Base-by-base conservation (phyloP, 2,113 vertebrate species). In the Plecturocebus donacophilus region DNA sequence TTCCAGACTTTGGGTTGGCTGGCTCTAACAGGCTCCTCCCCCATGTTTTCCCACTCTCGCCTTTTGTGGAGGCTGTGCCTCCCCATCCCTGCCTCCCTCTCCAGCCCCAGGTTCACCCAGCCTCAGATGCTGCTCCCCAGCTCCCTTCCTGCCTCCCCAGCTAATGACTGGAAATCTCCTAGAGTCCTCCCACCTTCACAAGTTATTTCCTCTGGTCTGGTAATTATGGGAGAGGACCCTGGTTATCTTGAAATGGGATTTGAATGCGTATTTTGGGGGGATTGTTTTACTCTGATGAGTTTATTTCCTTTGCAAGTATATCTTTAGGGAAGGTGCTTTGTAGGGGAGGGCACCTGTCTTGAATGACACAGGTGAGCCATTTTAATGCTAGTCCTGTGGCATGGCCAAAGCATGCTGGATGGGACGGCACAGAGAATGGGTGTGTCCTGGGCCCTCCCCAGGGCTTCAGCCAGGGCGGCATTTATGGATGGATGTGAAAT, bases 31-130 rank as follows among this genome's bases (percentile, higher is more conserved):
- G 16, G 27, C 52, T 38, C 6, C 17, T 77, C 61, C 4, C 35
- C 42, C 2, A 42, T 0, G 5, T 40, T 58, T 79, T 17, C 32
- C 21, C 8, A 1, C 2, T 17, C 14, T 12, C 2, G 0, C 5
- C 27, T 21, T 9, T 45, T 32, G 21, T 6, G 32, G 12, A 58
- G 82, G 14, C n/a, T 11, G 0, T 20, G 27, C 6, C 20, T 21
- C 7, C 56, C 16, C 3, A 4, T 7, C 1, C 5, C 11, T 17
- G 8, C 8, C 1, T 38, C 35, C 25, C 38, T 61, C 30, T 27
- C 8, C 2, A 5, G 19, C 6, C 30, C 19, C 0, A 3, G 25
- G 19, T 30, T 56, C 8, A 3, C 9, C 73, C 38, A 35, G 49
- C 27, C 83, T n/a, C 10, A 8, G 61, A 38, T 0, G 8, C 38